Base-by-base conservation (phyloP, 2,797 vertebrate species). In the Hypotaenidia okinawae region DNA sequence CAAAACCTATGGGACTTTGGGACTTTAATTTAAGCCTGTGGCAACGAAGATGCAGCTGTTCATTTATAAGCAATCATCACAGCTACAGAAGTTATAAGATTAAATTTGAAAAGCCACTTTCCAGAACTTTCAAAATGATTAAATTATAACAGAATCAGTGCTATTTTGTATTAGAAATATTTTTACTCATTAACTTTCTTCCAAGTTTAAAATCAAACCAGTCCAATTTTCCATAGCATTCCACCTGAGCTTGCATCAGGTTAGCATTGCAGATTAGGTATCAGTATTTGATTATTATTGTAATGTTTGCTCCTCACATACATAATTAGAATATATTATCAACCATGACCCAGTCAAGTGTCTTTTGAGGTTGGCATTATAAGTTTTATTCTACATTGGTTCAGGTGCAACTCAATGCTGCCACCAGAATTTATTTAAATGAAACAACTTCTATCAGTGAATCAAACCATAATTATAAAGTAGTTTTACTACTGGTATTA, bases 1-100 rank as follows among this genome's bases (percentile, higher is more conserved):
- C 96, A 97, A 98, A 97, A 96, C 94, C 93, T 96, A 63, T 79
- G 97, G 96, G 96, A 96, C 93, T 97, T 92, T 84, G 92, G 91
- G 94, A 96, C 90, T 84, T 97, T 92, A 95, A 97, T 96, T 97
- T 96, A 97, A 98, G 95, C 92, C 95, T 95, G 67, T 94, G 93
- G 91, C 91, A 95, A 89, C 33, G 89, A 96, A 96, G 91, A 97
- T 96, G 82, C 94, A 98, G 96, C 90, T 98, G 94, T 95, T 98
- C 96, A 88, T 96, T 97, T 91, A 84, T 82, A 97, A 97, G 93
- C 91, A 97, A 96, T 97, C 95, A 97, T 92, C 52, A 84, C 28
- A 95, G 91, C 85, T 95, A 95, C 87, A 95, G 93, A 97, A 97
- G 70, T 76, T 80, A 92, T 23, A 94, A 87, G 58, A 80, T 92